phyloP scores from a whole-genome alignment of 2,113 vertebrate species.

The Chrysemys picta region DNA sequence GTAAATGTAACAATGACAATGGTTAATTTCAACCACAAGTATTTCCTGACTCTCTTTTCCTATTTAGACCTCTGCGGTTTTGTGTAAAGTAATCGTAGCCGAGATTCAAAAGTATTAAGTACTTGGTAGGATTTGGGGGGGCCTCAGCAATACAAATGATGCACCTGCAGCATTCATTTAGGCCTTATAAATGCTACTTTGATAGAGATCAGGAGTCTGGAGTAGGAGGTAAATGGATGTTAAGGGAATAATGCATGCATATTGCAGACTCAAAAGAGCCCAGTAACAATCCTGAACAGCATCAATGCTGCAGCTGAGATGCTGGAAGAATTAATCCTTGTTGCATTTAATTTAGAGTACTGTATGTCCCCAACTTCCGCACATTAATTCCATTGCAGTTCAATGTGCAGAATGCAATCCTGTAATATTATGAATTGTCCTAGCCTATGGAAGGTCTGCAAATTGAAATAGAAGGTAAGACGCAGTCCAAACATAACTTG shows the following conservation, averaged over 20 bases:
- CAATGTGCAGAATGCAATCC: slow-evolving; percentile 24
- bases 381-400: slow-evolving; percentile 51
- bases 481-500: slow-evolving; percentile 53
- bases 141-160: slow-evolving; percentile 28
- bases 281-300: slow-evolving; percentile 16
- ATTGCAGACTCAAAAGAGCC: slow-evolving; percentile 22
- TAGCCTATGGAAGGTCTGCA: slow-evolving; percentile 48
- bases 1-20: background rate
- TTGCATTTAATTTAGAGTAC: slow-evolving; percentile 29
- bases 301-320: slow-evolving; percentile 6
- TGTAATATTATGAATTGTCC: slow-evolving; percentile 59
- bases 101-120: slow-evolving; percentile 21
- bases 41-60: slow-evolving; percentile 33
- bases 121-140: background rate
- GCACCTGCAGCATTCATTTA: slow-evolving; percentile 61
- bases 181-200: slow-evolving; percentile 68
- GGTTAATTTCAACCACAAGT: slow-evolving; percentile 31
- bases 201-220: slow-evolving; percentile 53
- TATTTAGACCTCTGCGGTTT: slow-evolving; percentile 13
- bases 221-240: slow-evolving; percentile 60
- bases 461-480: slow-evolving; percentile 53
- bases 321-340: slow-evolving; percentile 27
- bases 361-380: slow-evolving; percentile 62
- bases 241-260: slow-evolving; percentile 51
- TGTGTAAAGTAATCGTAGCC: background rate